These are phyloP conservation scores for Megalops atlanticus DNA, from an alignment of 2,113 vertebrate species.

Conservation along the genomic window DNA sequence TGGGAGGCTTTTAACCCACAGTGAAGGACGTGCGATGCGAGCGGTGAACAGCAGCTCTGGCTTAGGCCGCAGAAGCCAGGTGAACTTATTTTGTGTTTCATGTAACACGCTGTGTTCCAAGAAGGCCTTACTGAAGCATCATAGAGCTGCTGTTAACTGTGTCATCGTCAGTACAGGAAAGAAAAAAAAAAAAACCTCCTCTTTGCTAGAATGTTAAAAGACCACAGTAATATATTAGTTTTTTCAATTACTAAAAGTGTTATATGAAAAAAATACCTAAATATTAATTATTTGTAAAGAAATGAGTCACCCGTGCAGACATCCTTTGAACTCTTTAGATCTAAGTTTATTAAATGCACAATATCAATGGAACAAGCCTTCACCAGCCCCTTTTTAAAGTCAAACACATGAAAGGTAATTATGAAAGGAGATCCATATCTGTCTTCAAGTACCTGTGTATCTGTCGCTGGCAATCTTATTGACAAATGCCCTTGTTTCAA, in stretches of 20 bases:
- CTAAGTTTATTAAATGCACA: not conserved
- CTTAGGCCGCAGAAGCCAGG: not conserved
- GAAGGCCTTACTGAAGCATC: not conserved
- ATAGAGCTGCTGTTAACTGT: not conserved
- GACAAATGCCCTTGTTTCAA: not conserved
- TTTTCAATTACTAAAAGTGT: not conserved
- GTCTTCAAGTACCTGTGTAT: not conserved
- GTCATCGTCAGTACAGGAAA: not conserved
- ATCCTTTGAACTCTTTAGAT: not conserved
- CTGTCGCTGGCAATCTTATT: conserved; percentile 15
- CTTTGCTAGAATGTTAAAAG: too few species aligned
- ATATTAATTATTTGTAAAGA: not conserved
- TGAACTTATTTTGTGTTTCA: not conserved
- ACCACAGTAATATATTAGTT: not conserved
- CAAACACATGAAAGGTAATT: not conserved
- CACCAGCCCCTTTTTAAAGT: not conserved
- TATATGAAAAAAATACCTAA: not conserved
- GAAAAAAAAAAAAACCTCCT: not conserved
- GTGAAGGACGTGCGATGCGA: not conserved
- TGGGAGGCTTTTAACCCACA: not conserved
- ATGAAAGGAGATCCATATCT: not conserved
- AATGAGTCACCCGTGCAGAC: not conserved
- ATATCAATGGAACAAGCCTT: not conserved
- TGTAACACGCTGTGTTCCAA: not conserved
- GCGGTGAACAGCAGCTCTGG: not conserved